These are phyloP conservation scores for Suncus etruscus DNA, from an alignment of 2,113 vertebrate species.

Conservation along the genomic window DNA sequence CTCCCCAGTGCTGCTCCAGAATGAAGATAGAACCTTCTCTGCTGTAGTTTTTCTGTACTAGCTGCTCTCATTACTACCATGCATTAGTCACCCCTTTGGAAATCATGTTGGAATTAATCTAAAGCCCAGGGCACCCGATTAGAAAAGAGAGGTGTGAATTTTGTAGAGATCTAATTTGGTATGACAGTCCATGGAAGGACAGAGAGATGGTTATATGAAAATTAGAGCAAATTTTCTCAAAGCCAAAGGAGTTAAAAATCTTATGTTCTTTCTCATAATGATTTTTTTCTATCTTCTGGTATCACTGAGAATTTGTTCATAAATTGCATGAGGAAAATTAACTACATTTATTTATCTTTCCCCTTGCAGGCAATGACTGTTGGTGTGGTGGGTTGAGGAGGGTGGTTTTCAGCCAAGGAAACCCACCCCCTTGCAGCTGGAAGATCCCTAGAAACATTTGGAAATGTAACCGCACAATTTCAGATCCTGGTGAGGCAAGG, in stretches of 20 bases:
- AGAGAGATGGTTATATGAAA: background rate
- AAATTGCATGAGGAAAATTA: background rate
- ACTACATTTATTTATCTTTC: constrained; percentile 46
- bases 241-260: background rate
- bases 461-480: background rate
- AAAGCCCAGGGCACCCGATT: background rate
- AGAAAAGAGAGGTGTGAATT: background rate
- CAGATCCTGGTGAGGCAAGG: background rate
- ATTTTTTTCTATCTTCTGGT: background rate
- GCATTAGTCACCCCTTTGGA: constrained; percentile 22
- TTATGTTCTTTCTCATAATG: background rate
- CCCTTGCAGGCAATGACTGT: background rate
- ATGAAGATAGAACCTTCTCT: background rate
- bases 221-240: background rate
- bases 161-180: background rate
- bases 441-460: background rate
- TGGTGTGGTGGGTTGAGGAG: background rate
- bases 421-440: background rate
- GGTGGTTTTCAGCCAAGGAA: background rate
- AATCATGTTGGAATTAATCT: background rate
- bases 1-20: background rate
- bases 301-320: background rate
- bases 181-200: fast-evolving
- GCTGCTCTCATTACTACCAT: background rate
- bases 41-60: background rate